These are phyloP conservation scores for Cathartes aura DNA, from an alignment of 2,113 vertebrate genomes.

Conservation along the genomic window DNA sequence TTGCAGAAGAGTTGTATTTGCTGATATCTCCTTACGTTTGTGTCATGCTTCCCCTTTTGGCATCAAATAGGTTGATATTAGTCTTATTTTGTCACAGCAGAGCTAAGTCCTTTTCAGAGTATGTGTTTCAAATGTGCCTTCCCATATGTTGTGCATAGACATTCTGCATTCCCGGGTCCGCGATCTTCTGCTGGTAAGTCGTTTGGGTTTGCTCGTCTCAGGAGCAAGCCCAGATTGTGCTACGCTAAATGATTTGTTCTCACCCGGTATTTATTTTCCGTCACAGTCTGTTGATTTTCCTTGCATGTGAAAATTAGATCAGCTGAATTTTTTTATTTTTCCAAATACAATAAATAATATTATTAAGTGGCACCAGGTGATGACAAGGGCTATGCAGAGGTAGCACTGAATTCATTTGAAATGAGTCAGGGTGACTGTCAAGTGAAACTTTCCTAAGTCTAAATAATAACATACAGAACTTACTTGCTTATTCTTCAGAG, in stretches of 20 bases:
- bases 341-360: background rate
- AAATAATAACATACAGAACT: background rate
- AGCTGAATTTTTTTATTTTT: background rate
- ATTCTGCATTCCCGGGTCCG: background rate
- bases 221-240: background rate
- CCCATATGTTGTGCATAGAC: fast-evolving
- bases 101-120: background rate
- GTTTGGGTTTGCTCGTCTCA: background rate
- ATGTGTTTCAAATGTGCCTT: background rate
- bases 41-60: background rate
- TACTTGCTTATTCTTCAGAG: background rate
- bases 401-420: background rate
- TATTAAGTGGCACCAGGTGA: background rate
- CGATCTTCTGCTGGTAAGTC: background rate
- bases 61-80: background rate
- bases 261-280: background rate
- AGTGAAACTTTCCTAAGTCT: background rate
- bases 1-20: background rate
- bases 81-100: background rate
- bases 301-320: background rate
- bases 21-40: background rate
- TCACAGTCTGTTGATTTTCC: background rate
- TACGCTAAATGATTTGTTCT: background rate
- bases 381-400: background rate
- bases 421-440: background rate